Evolutionary conservation across 2,797 vertebrate genomes (phyloP), one percentile per base, ranked within the genome.

Genomic region (Eulemur rubriventer): DNA sequence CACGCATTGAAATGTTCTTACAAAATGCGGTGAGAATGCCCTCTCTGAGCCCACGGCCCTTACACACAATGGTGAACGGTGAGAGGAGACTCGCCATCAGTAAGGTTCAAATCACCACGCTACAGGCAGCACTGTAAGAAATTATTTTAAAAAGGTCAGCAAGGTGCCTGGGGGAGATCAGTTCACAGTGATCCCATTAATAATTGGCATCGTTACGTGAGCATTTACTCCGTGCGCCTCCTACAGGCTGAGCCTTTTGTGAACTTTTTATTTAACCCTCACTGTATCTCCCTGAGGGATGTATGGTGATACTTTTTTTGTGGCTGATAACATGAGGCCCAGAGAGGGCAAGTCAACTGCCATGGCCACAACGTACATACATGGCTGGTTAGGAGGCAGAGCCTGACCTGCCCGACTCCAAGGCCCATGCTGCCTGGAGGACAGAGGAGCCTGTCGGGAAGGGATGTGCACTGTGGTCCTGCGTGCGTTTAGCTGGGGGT

Each of bases 401-500:
- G 43, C 12, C 48, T 16, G 38, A 59, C 35, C 20, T 82, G 50
- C 13, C 11, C 17, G 7, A 30, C 18, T 26, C 14, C 6, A 18
- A 46, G 41, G 46, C 22, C 35, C 17, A 9, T 1, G 24, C 52
- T 17, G 33, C 35, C 3, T 13, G 14, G 26, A 70, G 43, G 63
- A 72, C 2, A 59, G 33, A 80, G 67, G 65, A 18, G 52, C 8
- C 80, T 87, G 12, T 26, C 0, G 1, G 28, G 72, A 78, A 3
- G 0, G 33, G 24, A 59, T 57, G 10, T 69, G 67, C 63, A 8
- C 59, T 9, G 6, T 35, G n/a, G 30, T 43, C 63, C 22, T 9
- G 17, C 24, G 7, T 4, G 0, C 1, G 8, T 4, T 3, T 4
- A 72, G 57, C 35, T 35, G 57, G 41, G 14, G 20, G 17, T 14